Percentiles rank a stretch among this genome's conserved stretches.
Conservation (phyloP, 2,888 invertebrate species). For the Ophonus ardosiacus region DNA sequence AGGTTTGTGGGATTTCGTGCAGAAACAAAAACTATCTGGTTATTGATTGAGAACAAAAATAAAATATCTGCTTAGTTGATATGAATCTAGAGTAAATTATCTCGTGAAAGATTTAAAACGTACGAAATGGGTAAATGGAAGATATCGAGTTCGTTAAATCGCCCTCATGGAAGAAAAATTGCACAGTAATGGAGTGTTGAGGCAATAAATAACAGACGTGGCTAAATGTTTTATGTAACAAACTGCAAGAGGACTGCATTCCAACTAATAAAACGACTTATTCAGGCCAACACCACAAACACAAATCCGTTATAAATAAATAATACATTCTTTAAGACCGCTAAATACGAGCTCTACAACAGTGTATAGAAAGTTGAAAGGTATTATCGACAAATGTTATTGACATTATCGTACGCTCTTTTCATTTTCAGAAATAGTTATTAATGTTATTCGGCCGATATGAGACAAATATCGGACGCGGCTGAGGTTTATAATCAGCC, state of each 20-base stretch:
- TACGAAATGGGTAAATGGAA: slow-evolving; percentile 46
- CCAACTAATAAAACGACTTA: slow-evolving; percentile 6
- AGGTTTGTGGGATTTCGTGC: slow-evolving; percentile 26
- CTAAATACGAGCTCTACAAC: not conserved
- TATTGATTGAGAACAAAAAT: slow-evolving; percentile 42
- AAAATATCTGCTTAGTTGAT: slow-evolving; percentile 35
- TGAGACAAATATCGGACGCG: no score
- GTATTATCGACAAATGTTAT: not conserved
- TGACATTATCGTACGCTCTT: no score
- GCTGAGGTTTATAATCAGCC: no score
- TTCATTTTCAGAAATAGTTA: no score
- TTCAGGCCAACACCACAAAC: slow-evolving; percentile 13
- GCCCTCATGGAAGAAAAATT: slow-evolving; percentile 45
- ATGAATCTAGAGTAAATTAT: slow-evolving; percentile 42
- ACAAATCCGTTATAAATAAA: slow-evolving; percentile 29
- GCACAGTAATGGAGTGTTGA: slow-evolving; percentile 45
- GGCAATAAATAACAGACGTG: slow-evolving; percentile 47
- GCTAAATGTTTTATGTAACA: slow-evolving; percentile 47
- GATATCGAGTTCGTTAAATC: slow-evolving; percentile 50
- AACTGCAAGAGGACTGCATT: slow-evolving; percentile 23
- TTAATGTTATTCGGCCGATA: no score
- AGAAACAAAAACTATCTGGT: slow-evolving; percentile 32
- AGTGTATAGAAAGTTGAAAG: not conserved
- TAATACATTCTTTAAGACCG: not conserved
- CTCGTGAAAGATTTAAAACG: slow-evolving; percentile 43